Percentiles rank a stretch among this genome's conserved stretches.
These are phyloP conservation scores for Stictocephala bisonia DNA, from an alignment of 2,888 invertebrate genomes.

Conservation along the genomic window DNA sequence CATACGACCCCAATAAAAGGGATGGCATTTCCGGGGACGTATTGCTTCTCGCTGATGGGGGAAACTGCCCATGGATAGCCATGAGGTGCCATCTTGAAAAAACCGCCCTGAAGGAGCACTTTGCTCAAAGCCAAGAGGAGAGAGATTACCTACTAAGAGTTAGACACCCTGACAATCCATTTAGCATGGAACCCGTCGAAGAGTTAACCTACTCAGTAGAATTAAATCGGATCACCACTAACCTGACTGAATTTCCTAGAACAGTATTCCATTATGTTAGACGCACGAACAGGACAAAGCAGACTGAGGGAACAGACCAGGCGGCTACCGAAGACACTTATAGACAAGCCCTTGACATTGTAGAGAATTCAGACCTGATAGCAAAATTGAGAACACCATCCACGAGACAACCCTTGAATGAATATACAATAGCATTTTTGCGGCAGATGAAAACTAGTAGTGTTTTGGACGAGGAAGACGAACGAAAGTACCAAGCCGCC, in stretches of 20 bases:
- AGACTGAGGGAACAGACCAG: not conserved
- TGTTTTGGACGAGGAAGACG: not conserved
- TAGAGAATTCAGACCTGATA: not conserved
- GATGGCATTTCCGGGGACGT: not conserved
- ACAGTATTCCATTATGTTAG: not conserved
- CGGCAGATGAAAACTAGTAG: not conserved
- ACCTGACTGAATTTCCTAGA: not conserved
- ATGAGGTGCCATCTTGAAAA: slow-evolving; percentile 35
- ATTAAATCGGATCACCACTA: not conserved
- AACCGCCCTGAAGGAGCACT: slow-evolving; percentile 29
- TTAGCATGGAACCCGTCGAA: not conserved
- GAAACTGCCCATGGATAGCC: slow-evolving; percentile 11
- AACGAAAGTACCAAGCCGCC: not conserved
- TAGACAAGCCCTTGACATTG: not conserved
- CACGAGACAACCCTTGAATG: not conserved
- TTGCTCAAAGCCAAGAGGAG: not conserved
- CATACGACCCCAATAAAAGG: slow-evolving; percentile 32
- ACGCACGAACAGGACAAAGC: not conserved
- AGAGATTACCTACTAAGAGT: not conserved
- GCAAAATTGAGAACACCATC: not conserved
- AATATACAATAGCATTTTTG: not conserved
- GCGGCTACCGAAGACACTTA: not conserved
- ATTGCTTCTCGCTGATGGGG: slow-evolving; percentile 37
- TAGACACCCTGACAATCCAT: slow-evolving; percentile 5
- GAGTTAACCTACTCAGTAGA: not conserved